phyloP scores from a whole-genome alignment of 2,888 invertebrate species.

The Fragum sueziense region DNA sequence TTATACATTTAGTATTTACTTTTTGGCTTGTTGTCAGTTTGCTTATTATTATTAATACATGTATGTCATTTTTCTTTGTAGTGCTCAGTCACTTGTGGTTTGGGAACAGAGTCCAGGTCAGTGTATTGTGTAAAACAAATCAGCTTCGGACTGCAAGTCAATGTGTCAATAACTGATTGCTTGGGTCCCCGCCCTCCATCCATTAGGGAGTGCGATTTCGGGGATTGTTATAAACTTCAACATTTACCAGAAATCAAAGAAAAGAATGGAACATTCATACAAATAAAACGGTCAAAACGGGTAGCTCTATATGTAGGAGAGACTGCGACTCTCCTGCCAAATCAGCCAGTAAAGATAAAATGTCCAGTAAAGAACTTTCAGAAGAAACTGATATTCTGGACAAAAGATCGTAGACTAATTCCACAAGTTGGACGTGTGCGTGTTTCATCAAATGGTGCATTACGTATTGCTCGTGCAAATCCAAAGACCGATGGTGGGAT shows the following conservation, averaged over 20 bases:
- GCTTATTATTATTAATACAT: not conserved
- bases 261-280: conserved; percentile 73
- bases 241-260: conserved; percentile 66
- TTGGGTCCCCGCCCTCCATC: conserved; percentile 63
- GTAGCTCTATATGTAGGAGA: conserved; percentile 70
- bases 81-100: conserved; percentile 95
- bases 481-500: conserved; percentile 68
- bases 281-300: conserved; percentile 68
- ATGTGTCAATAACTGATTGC: conserved; percentile 68
- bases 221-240: conserved; percentile 65
- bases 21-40: conserved; percentile 13
- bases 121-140: conserved; percentile 88
- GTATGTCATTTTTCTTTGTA: conserved; percentile 81
- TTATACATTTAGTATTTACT: not conserved
- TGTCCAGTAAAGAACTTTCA: conserved; percentile 76
- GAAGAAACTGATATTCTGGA: conserved; percentile 75
- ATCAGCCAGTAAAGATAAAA: conserved; percentile 72
- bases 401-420: conserved; percentile 68
- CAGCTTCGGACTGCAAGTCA: conserved; percentile 59
- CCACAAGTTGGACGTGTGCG: conserved; percentile 70
- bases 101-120: conserved; percentile 92
- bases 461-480: conserved; percentile 69
- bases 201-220: conserved; percentile 64
- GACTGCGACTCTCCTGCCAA: conserved; percentile 69
- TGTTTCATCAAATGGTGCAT: conserved; percentile 67